Percentiles rank a stretch among this genome's conserved stretches.
Evolutionary conservation across 2,797 vertebrate genomes (phyloP).

Genomic region (Sandelia bainsii): DNA sequence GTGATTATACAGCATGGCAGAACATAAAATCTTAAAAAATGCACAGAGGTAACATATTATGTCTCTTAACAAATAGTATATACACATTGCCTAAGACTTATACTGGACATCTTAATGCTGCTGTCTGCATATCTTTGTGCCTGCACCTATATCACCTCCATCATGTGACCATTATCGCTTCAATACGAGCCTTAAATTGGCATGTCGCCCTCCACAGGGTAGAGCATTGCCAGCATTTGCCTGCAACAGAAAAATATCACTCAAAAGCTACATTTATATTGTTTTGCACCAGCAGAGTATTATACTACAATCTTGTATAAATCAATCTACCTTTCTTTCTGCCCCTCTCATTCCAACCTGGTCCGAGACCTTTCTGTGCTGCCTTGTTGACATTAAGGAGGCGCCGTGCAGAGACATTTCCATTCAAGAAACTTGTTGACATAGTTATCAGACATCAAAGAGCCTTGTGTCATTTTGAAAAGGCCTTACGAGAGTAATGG

Average conservation of each 20-base stretch:
- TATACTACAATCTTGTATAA: slow-evolving; percentile 14
- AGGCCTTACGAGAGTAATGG: slow-evolving; percentile 73
- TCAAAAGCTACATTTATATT: slow-evolving; percentile 4
- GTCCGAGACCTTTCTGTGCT: slow-evolving; percentile 52
- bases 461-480: slow-evolving; percentile 71
- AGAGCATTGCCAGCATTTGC: background rate
- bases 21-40: too few relatives aligned
- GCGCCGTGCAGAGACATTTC: slow-evolving; percentile 61
- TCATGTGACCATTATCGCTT: slow-evolving; percentile 38
- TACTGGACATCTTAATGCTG: background rate
- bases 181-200: slow-evolving; percentile 22
- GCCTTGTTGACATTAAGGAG: slow-evolving; percentile 71
- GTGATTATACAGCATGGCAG: background rate
- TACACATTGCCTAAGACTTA: too few relatives aligned
- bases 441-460: slow-evolving; percentile 77
- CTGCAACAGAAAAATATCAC: slow-evolving; percentile 1
- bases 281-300: slow-evolving; percentile 24
- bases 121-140: background rate
- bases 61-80: too few relatives aligned
- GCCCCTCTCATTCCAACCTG: slow-evolving; percentile 30
- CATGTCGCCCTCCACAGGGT: slow-evolving; percentile 5
- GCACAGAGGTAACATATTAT: too few relatives aligned
- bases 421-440: slow-evolving; percentile 79
- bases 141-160: slow-evolving; percentile 16
- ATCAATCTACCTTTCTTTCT: slow-evolving; percentile 37